These are phyloP conservation scores for Rhingia rostrata DNA, from an alignment of 2,888 invertebrate genomes.

Conservation along the genomic window DNA sequence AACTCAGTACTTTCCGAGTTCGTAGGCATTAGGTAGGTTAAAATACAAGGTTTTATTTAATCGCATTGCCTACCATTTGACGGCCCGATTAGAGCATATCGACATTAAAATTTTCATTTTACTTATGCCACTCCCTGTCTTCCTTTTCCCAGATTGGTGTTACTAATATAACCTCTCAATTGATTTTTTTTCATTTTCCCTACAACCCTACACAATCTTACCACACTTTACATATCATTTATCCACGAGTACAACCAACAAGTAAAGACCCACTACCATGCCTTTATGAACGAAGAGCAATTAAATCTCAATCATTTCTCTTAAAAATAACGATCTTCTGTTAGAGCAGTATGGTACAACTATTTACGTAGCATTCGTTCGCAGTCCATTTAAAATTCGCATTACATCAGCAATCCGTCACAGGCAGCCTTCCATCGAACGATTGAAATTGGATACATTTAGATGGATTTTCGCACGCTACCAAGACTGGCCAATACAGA, in stretches of 20 bases:
- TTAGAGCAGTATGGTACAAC: slow-evolving; percentile 21
- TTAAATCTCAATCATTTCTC: slow-evolving; percentile 52
- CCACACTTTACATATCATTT: no score
- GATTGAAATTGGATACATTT: slow-evolving; percentile 53
- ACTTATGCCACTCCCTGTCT: no score
- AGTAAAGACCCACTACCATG: slow-evolving; percentile 25
- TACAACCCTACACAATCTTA: no score
- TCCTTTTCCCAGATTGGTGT: no score
- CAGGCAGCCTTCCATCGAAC: slow-evolving; percentile 16
- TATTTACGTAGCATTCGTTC: slow-evolving; percentile 31
- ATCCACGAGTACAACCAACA: neutral
- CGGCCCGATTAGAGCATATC: no score
- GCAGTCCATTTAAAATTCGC: slow-evolving; percentile 15
- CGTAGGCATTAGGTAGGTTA: no score
- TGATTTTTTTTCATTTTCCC: no score
- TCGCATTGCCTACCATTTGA: no score
- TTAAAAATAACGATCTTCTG: slow-evolving; percentile 40
- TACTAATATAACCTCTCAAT: no score
- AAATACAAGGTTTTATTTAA: no score
- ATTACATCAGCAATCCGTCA: slow-evolving; percentile 58
- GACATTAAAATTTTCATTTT: no score
- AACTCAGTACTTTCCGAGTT: no score
- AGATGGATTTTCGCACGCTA: slow-evolving; percentile 69
- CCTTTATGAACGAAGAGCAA: slow-evolving; percentile 50
- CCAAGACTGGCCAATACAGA: slow-evolving; percentile 19